Percentiles rank a stretch among this genome's conserved stretches.
Evolutionary conservation across 2,797 vertebrate species (phyloP).

Genomic region (Phaenicophaeus curvirostris): DNA sequence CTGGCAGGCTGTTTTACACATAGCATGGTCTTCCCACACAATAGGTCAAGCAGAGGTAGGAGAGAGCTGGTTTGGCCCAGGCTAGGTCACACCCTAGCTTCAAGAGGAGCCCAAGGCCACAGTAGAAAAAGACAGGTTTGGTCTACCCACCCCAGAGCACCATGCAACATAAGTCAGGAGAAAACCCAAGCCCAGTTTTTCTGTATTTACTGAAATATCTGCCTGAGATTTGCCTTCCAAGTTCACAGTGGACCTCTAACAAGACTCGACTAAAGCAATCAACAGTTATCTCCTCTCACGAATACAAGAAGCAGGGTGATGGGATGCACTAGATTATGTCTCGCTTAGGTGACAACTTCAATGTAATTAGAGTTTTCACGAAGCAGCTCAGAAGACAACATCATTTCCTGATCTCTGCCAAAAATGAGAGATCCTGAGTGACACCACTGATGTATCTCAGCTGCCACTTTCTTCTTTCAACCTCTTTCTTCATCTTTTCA

Average conservation of each 20-base stretch:
- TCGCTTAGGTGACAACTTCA: neutral
- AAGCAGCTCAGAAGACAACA: neutral
- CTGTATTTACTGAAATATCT: neutral
- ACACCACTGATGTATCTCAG: neutral
- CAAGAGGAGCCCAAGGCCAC: neutral
- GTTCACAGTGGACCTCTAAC: neutral
- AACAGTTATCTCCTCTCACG: neutral
- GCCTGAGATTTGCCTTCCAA: neutral
- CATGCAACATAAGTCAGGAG: fast-evolving
- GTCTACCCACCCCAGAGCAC: neutral
- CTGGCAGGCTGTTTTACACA: neutral
- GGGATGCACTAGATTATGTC: neutral
- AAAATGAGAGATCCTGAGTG: neutral
- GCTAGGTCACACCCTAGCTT: neutral
- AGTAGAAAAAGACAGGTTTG: neutral
- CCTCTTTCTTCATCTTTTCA: neutral
- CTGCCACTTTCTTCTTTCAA: neutral
- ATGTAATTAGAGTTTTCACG: neutral
- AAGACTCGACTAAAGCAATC: neutral
- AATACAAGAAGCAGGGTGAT: neutral
- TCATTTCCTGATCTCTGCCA: neutral
- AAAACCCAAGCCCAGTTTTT: neutral
- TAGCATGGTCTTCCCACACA: neutral
- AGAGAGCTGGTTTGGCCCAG: neutral
- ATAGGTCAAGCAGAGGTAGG: neutral